Evolutionary conservation across 2,113 vertebrate species (phyloP).

Genomic region (Greenwoodochromis staneri): DNA sequence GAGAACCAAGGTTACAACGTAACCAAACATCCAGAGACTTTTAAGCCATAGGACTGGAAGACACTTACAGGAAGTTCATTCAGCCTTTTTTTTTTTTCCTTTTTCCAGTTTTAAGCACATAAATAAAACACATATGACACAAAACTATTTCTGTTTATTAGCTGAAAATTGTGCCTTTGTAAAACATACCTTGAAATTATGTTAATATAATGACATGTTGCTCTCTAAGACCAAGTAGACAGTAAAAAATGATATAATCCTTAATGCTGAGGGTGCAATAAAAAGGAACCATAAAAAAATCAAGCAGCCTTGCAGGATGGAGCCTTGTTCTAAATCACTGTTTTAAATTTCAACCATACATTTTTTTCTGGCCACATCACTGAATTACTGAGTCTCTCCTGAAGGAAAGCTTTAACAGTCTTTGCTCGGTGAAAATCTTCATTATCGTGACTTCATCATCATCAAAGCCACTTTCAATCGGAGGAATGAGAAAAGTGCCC

Average conservation of each 20-base stretch:
- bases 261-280: neutral
- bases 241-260: neutral
- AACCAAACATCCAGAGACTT: neutral
- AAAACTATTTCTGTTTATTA: neutral
- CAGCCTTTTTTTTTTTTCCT: neutral
- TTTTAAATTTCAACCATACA: neutral
- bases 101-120: neutral
- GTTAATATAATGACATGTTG: neutral
- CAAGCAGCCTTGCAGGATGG: neutral
- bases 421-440: neutral
- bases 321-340: neutral
- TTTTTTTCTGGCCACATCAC: neutral
- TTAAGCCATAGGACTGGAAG: neutral
- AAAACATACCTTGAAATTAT: neutral
- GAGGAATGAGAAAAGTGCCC: neutral
- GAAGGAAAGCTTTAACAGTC: neutral
- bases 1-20: neutral
- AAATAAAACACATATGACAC: neutral
- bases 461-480: neutral
- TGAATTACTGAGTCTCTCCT: neutral
- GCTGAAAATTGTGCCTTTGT: neutral
- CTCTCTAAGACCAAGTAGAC: neutral
- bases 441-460: neutral
- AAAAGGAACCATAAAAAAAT: neutral
- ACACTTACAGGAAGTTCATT: neutral